Evolutionary conservation across 2,888 invertebrate species (phyloP), one percentile per base, ranked within the genome.

Genomic region (Pasiphila rectangulata): DNA sequence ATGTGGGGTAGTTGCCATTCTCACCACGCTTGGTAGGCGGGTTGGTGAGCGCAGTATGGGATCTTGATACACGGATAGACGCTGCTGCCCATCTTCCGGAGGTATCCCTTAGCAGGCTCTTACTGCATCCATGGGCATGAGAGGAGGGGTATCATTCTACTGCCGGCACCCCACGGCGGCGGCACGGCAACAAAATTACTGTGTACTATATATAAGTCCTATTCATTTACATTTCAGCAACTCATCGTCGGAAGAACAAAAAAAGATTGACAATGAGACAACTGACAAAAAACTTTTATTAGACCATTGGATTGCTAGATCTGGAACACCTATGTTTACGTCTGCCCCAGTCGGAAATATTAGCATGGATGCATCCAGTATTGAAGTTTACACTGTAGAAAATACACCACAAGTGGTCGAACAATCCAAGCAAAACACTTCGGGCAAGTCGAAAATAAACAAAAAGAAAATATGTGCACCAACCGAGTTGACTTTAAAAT

Each of bases 271-370:
- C 40, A 76, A 68, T 47, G 84, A 84, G 46, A 89, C 79, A 52
- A 81, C 89, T 0, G 90, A 90, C 56, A 90, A 90, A 66, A 90
- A 89, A 59, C 78, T 86, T 54, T 65, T 90, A 38, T 63, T 90
- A 41, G 89, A 90, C 53, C 89, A 90, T 54, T 90, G 89, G 88
- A 88, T 89, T 44, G 88, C 89, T 12, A 72, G 87, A 59, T 82
- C 89, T 37, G 89, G 89, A 32, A 77, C 86, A 41, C 89, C 89
- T 2, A 88, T 87, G 38, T 89, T 88, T 61, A 81, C 81, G 17
- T 87, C 89, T 21, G 88, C 79, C 7, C 88, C 89, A 3, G 73
- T 86, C 30, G 80, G 79, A 9, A 84, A 88, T 59, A 69, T 72
- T 21, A 85, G 85, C 38, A 73, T 83, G 57, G 83, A 88, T 37